These are phyloP conservation scores for Sinotaia quadrata DNA, from an alignment of 2,888 invertebrate species.

Conservation along the genomic window DNA sequence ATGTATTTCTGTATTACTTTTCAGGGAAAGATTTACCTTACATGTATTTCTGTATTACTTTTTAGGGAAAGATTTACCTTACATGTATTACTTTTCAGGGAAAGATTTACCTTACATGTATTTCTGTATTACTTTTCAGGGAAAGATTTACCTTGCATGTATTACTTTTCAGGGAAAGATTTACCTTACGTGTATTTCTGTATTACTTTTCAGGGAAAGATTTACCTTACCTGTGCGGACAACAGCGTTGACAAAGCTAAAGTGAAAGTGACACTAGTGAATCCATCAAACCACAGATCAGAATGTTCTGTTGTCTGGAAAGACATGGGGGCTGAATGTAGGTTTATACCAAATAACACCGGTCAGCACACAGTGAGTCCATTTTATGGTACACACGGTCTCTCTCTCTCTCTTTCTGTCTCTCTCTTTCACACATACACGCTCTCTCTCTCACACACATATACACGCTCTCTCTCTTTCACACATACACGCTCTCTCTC, in stretches of 20 bases:
- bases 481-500: too few species aligned
- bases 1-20: too few species aligned
- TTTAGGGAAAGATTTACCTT: too few species aligned
- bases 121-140: neutral
- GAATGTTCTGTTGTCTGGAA: slow-evolving; percentile 46
- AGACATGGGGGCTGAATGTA: slow-evolving; percentile 40
- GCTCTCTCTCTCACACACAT: too few species aligned
- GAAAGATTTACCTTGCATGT: neutral
- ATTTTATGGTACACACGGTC: neutral
- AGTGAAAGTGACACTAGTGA: slow-evolving; percentile 37
- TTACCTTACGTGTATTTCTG: neutral
- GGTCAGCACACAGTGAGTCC: slow-evolving; percentile 87
- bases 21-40: too few species aligned
- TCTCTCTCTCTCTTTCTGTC: too few species aligned
- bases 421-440: too few species aligned
- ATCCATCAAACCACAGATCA: slow-evolving; percentile 28
- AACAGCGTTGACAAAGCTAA: slow-evolving; percentile 36
- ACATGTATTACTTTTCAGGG: too few species aligned
- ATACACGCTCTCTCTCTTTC: too few species aligned
- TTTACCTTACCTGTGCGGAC: slow-evolving; percentile 27
- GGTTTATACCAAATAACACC: slow-evolving; percentile 83
- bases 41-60: too few species aligned
- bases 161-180: neutral
- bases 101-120: too few species aligned
- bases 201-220: neutral